Percentiles rank a stretch among this genome's conserved stretches.
These are phyloP conservation scores for Alloplasta piceator DNA, from an alignment of 2,888 invertebrate species.

Conservation along the genomic window DNA sequence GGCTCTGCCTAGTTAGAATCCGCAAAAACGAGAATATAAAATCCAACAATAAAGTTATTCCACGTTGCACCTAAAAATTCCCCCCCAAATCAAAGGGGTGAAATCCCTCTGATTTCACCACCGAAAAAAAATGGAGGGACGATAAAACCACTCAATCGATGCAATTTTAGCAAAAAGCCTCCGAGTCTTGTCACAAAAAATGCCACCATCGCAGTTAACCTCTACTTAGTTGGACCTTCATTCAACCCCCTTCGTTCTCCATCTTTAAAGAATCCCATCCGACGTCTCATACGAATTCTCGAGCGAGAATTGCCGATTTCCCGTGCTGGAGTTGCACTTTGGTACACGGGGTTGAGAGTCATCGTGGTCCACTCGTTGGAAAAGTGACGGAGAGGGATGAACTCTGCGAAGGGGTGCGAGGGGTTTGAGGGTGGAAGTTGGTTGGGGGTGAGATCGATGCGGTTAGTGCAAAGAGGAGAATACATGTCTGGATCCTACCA, in stretches of 20 bases:
- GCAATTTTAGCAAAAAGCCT: too few species aligned
- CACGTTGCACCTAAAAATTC: too few species aligned
- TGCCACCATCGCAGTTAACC: too few species aligned
- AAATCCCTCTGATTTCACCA: too few species aligned
- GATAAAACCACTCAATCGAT: too few species aligned
- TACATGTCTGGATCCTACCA: conserved; percentile 55
- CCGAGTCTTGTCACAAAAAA: too few species aligned
- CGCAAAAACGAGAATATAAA: too few species aligned
- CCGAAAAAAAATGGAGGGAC: too few species aligned
- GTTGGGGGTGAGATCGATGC: conserved; percentile 75
- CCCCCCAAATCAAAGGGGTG: too few species aligned
- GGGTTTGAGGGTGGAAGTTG: conserved; percentile 45
- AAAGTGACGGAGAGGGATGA: conserved; percentile 32
- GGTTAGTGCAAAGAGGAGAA: conserved; percentile 72
- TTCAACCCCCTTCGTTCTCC: background rate
- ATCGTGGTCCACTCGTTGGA: conserved; percentile 59
- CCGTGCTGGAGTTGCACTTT: conserved; percentile 21
- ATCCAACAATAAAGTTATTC: too few species aligned
- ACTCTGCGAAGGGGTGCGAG: conserved; percentile 40
- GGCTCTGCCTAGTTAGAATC: too few species aligned
- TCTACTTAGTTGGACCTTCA: background rate
- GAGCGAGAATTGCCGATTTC: background rate
- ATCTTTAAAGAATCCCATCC: background rate
- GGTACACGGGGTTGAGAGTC: conserved; percentile 38
- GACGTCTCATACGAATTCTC: background rate